Conservation (phyloP, 1,140 invertebrate species). For the Trichogramma pretiosum region DNA sequence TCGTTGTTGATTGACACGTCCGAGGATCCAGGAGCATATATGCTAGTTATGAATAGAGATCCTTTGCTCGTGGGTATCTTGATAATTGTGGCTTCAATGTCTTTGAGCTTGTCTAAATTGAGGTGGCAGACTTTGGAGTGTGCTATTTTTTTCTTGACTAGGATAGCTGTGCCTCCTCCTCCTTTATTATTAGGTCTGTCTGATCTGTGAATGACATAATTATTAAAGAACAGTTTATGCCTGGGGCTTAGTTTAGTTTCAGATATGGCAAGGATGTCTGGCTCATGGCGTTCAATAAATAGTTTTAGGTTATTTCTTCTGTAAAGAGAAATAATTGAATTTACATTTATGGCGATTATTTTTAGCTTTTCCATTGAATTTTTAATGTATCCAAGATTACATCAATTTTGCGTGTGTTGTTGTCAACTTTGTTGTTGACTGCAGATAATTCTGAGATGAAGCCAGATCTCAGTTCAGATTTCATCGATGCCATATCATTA, state of each 20-base stretch:
- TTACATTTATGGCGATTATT: constrained; percentile 18
- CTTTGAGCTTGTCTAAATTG: background rate
- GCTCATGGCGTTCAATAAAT: constrained; percentile 8
- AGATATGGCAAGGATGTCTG: constrained; percentile 16
- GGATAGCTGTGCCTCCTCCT: constrained; percentile 19
- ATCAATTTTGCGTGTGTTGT: background rate
- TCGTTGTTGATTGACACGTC: background rate
- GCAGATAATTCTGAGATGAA: background rate
- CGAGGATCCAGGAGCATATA: background rate
- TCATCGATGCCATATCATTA: background rate
- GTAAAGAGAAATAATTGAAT: constrained; percentile 16
- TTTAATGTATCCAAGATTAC: background rate
- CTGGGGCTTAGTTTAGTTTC: constrained; percentile 21
- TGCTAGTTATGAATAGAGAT: background rate
- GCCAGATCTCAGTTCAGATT: background rate
- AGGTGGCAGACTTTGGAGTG: constrained; percentile 1
- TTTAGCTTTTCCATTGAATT: constrained; percentile 7
- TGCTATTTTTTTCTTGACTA: constrained; percentile 17
- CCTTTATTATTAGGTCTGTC: constrained; percentile 11
- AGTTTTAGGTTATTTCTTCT: constrained; percentile 12
- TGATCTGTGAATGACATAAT: constrained; percentile 20
- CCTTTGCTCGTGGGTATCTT: background rate
- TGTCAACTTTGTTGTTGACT: background rate
- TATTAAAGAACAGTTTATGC: constrained; percentile 11
- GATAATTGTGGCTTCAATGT: background rate